Evolutionary conservation across 2,888 invertebrate genomes (phyloP), one percentile per base, ranked within the genome.

Genomic region (Pandemis heparana): DNA sequence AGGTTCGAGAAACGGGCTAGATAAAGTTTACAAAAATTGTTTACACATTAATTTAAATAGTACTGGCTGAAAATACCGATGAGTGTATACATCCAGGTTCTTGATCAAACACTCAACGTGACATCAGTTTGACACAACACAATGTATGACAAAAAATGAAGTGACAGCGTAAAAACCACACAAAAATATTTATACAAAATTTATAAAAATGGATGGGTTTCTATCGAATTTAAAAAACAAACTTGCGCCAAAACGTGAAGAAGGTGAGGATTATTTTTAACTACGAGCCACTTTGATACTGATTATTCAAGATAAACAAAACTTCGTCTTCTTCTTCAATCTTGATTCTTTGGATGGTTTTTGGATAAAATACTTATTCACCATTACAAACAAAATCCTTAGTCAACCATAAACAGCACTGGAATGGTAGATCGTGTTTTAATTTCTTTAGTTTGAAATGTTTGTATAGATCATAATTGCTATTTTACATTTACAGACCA

Each of bases 151-250:
- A 43, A 23, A 12, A 56, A 56, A 56, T 56, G 56, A 56, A 56
- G 56, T 56, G 23, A 56, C 56, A 53, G 5, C 18, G 23, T 10
- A 23, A 10, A 23, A 23, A 12, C 16, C 23, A 6, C n/a, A 10
- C 23, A 56, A 63, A 65, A 61, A 41, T 74, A 75, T 65, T 64
- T 32, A 59, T n/a, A 60, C 38, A 68, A 53, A 65, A 61, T 10
- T 61, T 70, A 53, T 18, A 70, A 79, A 71, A 76, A 91, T 91
- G 91, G 91, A 90, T 12, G 83, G 83, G 8, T 83, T 91, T 71
- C 81, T 91, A 18, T 84, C 84, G 61, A 87, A 80, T 75, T 76
- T 91, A 14, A 87, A 84, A 79, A 82, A 82, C 87, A 86, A 74
- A 77, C 86, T 8, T 78, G 84, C 1, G 8, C 7, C 32, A 18